A percentile compares a stretch with the other conserved stretches of the same genome.
Conservation (phyloP, 1,140 invertebrate species). For the Antheraea pernyi region DNA sequence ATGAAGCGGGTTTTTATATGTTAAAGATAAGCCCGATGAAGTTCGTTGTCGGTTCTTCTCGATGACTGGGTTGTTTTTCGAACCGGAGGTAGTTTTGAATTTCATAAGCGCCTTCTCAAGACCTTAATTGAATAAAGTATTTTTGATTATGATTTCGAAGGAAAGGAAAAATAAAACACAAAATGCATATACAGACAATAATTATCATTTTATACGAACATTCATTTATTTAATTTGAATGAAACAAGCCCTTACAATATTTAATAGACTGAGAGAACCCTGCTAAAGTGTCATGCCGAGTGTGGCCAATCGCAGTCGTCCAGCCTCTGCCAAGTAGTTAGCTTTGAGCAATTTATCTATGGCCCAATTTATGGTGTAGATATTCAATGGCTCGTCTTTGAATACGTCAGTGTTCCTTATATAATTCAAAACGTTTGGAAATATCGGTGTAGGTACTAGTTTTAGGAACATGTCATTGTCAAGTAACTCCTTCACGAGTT, state of each 20-base stretch:
- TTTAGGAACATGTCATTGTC: conserved; percentile 54
- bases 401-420: neutral
- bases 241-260: conserved; percentile 48
- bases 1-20: no score
- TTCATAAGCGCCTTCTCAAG: no score
- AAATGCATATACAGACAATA: conserved; percentile 28
- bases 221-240: conserved; percentile 29
- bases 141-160: no score
- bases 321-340: conserved; percentile 56
- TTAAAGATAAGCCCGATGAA: no score
- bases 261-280: conserved; percentile 56
- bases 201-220: conserved; percentile 6
- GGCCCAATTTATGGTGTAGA: conserved; percentile 48
- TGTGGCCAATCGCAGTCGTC: conserved; percentile 41
- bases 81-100: no score
- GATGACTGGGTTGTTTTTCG: no score
- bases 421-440: conserved; percentile 27
- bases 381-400: conserved; percentile 15
- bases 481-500: conserved; percentile 56
- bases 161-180: conserved; percentile 10
- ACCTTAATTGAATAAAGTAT: no score
- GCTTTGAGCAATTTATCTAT: conserved; percentile 43
- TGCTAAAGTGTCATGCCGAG: conserved; percentile 43
- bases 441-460: conserved; percentile 51
- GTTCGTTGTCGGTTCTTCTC: no score